Evolutionary conservation across 2,797 vertebrate species (phyloP).

Genomic region (Cygnus olor): DNA sequence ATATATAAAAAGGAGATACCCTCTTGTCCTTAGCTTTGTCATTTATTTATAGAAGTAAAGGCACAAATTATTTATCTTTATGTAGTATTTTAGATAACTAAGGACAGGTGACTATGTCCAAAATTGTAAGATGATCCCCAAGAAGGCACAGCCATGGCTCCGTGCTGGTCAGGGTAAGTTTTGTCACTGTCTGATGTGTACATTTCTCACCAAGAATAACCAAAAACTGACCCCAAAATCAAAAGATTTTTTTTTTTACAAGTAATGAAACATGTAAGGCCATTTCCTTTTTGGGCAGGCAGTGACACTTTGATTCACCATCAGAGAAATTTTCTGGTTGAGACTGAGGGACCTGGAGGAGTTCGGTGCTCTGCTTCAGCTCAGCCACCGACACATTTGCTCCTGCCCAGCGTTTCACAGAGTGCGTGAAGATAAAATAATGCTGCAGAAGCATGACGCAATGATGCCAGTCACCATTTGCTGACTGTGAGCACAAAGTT

Average conservation of each 20-base stretch:
- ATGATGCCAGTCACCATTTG: not conserved
- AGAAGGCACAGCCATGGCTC: not conserved
- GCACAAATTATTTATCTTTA: not conserved
- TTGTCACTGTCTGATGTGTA: not conserved
- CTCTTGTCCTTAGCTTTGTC: not conserved
- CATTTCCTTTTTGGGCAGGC: not conserved
- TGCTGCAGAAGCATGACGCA: not conserved
- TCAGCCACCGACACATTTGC: rapidly evolving
- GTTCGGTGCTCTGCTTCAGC: not conserved
- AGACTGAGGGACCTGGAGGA: not conserved
- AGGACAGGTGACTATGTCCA: not conserved
- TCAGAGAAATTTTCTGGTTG: not conserved
- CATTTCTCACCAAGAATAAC: not conserved
- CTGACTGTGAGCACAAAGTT: not conserved
- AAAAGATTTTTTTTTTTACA: not conserved
- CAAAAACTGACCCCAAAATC: not conserved
- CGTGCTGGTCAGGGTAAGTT: not conserved
- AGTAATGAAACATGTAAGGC: not conserved
- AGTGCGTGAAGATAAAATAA: not conserved
- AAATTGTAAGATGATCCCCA: not conserved
- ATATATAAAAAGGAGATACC: not conserved
- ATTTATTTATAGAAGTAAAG: not conserved
- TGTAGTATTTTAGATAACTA: not conserved
- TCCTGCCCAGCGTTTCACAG: not conserved
- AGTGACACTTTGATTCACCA: not conserved